These are phyloP conservation scores for Hestina assimilis DNA, from an alignment of 1,140 invertebrate genomes.

Conservation along the genomic window DNA sequence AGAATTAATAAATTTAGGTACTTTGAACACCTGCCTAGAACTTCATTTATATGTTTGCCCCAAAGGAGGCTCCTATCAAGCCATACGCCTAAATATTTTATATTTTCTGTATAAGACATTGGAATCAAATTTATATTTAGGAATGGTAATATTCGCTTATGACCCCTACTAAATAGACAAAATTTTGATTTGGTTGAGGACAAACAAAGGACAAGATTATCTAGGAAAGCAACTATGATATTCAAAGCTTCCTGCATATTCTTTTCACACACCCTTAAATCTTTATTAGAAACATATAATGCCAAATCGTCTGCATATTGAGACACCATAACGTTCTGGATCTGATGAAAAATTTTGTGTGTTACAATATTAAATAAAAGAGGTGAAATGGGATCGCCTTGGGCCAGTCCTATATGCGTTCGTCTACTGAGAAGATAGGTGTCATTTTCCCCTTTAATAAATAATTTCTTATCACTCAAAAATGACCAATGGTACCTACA, in stretches of 20 bases:
- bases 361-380: neutral
- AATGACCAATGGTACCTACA: neutral
- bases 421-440: neutral
- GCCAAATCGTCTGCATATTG: neutral
- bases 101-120: neutral
- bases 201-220: neutral
- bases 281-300: neutral
- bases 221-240: neutral
- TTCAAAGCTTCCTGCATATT: neutral
- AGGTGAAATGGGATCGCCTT: neutral
- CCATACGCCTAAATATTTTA: neutral
- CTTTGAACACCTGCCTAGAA: neutral
- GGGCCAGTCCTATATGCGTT: neutral
- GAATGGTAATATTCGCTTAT: neutral
- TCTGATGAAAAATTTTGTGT: neutral
- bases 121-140: neutral
- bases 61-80: neutral
- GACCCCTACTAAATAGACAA: neutral
- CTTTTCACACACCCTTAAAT: neutral
- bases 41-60: neutral
- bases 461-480: neutral
- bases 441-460: no score
- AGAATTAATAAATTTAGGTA: neutral
- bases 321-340: neutral
- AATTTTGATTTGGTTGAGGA: neutral